Conservation (phyloP, 2,797 vertebrate genomes). For the Rachycentron canadum region DNA sequence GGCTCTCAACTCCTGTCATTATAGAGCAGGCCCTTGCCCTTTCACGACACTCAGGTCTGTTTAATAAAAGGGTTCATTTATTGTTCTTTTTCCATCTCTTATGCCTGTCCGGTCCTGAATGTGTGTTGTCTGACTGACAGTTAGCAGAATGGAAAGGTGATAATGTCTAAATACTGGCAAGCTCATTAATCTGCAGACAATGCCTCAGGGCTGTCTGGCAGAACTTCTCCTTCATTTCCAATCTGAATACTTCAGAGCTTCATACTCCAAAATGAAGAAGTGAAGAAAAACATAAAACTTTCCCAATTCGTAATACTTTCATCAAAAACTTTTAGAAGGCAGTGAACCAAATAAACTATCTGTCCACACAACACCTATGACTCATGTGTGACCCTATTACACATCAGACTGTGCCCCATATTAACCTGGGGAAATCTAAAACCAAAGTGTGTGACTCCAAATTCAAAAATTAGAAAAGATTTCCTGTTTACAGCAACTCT, state of each 20-base stretch:
- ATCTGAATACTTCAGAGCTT: neutral
- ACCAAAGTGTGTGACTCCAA: neutral
- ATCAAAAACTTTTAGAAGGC: constrained; percentile 1
- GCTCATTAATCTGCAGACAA: constrained; percentile 61
- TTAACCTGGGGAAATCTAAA: constrained; percentile 3
- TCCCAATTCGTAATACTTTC: neutral
- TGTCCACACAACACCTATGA: constrained; percentile 1
- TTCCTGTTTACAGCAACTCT: constrained; percentile 61
- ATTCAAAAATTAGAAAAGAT: constrained; percentile 42
- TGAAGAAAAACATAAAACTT: constrained; percentile 21
- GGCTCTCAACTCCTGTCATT: constrained; percentile 44
- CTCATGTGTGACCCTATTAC: neutral
- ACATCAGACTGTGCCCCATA: neutral
- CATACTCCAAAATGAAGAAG: constrained; percentile 24
- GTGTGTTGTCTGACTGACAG: constrained; percentile 30
- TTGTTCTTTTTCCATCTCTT: constrained; percentile 2
- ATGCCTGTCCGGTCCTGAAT: constrained; percentile 43
- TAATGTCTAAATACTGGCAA: constrained; percentile 51
- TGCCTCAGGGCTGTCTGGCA: constrained; percentile 52
- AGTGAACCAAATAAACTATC: constrained; percentile 10
- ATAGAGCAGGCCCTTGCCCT: constrained; percentile 22
- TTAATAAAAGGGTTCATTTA: constrained; percentile 56
- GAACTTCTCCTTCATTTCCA: constrained; percentile 19
- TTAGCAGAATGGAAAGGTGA: constrained; percentile 50
- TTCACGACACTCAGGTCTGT: constrained; percentile 18